phyloP scores from a whole-genome alignment of 2,888 invertebrate genomes.

The Catocala fraxini region DNA sequence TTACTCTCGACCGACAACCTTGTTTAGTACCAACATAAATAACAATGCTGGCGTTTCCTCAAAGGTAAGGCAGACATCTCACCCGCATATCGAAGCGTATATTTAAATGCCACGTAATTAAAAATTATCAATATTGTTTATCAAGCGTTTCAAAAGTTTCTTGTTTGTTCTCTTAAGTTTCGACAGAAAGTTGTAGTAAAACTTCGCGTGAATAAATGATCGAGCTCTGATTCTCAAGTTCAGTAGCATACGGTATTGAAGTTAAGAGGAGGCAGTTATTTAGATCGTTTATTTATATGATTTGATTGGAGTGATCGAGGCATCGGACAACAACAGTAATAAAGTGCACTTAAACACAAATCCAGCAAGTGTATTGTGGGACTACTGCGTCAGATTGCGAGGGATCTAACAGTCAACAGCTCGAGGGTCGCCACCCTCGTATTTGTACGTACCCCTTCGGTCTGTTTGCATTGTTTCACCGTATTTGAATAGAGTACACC shows the following conservation, averaged over 20 bases:
- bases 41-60: too few relatives aligned
- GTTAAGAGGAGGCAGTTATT: too few relatives aligned
- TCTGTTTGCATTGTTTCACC: conserved; percentile 82
- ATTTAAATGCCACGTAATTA: too few relatives aligned
- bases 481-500: conserved; percentile 77
- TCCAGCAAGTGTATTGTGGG: conserved; percentile 68
- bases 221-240: too few relatives aligned
- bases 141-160: too few relatives aligned
- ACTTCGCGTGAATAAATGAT: too few relatives aligned
- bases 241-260: too few relatives aligned
- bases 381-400: conserved; percentile 69
- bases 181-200: too few relatives aligned
- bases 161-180: too few relatives aligned
- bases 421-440: conserved; percentile 75
- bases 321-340: conserved; percentile 50
- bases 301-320: conserved; percentile 14
- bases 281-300: conserved; percentile 4
- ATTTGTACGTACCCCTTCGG: conserved; percentile 77
- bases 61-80: too few relatives aligned
- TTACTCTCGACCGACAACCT: not conserved
- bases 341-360: conserved; percentile 70
- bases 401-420: conserved; percentile 69
- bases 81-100: too few relatives aligned
- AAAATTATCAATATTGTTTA: too few relatives aligned
- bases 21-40: not conserved